Percentiles rank a stretch among this genome's conserved stretches.
phyloP scores from a whole-genome alignment of 1,140 invertebrate genomes.

The Drosophila nigrodunni region DNA sequence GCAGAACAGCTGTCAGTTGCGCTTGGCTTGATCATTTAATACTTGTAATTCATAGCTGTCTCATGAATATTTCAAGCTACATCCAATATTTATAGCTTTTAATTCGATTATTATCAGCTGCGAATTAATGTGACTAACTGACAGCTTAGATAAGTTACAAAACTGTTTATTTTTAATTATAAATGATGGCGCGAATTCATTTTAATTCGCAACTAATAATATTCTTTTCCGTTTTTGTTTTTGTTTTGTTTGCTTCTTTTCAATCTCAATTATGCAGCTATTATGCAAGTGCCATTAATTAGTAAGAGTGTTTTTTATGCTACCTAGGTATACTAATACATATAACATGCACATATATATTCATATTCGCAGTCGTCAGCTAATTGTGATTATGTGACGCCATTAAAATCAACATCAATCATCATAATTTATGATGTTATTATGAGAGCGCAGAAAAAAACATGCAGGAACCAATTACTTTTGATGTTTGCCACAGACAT shows the following conservation, averaged over 20 bases:
- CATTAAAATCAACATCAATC: constrained; percentile 65
- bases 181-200: constrained; percentile 12
- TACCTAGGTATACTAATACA: neutral
- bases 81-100: constrained; percentile 20
- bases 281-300: constrained; percentile 8
- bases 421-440: constrained; percentile 64
- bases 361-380: constrained; percentile 2
- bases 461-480: constrained; percentile 49
- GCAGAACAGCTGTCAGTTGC: constrained; percentile 18
- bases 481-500: constrained; percentile 50
- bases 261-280: constrained; percentile 11
- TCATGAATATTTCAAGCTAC: constrained; percentile 28
- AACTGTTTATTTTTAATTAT: constrained; percentile 29
- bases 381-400: constrained; percentile 54
- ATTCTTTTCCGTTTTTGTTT: neutral
- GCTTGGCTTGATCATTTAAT: constrained; percentile 33
- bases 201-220: constrained; percentile 11
- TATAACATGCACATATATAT: neutral
- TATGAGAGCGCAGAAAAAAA: constrained; percentile 27
- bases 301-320: constrained; percentile 3
- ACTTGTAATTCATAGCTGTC: constrained; percentile 33
- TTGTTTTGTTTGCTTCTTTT: neutral
- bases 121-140: constrained; percentile 12
- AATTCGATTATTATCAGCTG: constrained; percentile 24
- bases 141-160: neutral